Evolutionary conservation across 2,888 invertebrate species (phyloP), one percentile per base, ranked within the genome.

Genomic region (Sphecodes monilicornis): DNA sequence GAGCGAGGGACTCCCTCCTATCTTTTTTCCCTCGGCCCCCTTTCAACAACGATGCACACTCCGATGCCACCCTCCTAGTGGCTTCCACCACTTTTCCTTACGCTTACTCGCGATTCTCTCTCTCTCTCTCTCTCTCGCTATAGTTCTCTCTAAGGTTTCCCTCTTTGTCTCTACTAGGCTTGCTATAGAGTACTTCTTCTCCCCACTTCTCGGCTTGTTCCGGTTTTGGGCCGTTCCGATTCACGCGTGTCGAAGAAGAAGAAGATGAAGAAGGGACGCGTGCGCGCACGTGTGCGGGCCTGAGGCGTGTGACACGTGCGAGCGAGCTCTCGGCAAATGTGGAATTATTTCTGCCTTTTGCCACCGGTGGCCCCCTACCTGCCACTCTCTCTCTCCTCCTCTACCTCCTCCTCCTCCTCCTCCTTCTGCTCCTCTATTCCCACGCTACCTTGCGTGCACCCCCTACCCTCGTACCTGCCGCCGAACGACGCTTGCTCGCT

Each of bases 271-370:
- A 46, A 46, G 46, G 46, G 74, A 78, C 86, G 80, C 80, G 79
- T 78, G 69, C 70, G 74, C 74, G 87, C 83, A 81, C 87, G 85
- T 82, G 88, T 83, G 73, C 69, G 78, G 68, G 80, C 72, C 71
- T 41, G 57, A 68, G 68, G 72, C 72, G 77, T 54, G 78, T 78
- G 78, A 76, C 85, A 89, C 85, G 89, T 88, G 84, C 82, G 80
- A 88, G 83, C 75, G 75, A 69, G 69, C 86, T 77, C 84, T 78
- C 84, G 84, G 88, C 91, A 81, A 89, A 84, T 85, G 71, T 78
- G 86, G 78, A 88, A 91, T 88, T 90, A 89, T 89, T 91, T 90
- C 87, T 86, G 82, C 79, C 85, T 82, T 86, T 85, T 89, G 87
- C 80, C 81, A 78, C 36, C 60, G 46, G 16, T 71, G 50, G 68